A percentile compares a stretch with the other conserved stretches of the same genome.
phyloP scores from a whole-genome alignment of 1,140 invertebrate species.

The Drosophila guanche region DNA sequence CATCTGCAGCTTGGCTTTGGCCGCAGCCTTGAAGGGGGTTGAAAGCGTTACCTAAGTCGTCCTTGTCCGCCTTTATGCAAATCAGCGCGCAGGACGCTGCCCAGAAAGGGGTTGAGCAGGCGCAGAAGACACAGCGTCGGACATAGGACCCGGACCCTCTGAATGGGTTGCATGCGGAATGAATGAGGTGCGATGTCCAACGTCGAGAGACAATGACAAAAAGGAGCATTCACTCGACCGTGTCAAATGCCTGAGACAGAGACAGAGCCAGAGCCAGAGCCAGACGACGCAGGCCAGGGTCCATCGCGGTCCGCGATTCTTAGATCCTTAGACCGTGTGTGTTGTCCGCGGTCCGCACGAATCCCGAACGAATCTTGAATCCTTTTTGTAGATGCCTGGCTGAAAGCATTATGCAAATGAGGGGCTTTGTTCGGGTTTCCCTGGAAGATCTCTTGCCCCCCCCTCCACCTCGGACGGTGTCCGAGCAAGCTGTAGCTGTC shows the following conservation, averaged over 20 bases:
- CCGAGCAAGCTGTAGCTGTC: constrained; percentile 45
- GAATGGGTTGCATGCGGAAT: constrained; percentile 35
- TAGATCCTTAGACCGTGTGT: too few relatives aligned
- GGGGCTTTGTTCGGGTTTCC: constrained; percentile 47
- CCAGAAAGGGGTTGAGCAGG: constrained; percentile 57
- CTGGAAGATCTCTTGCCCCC: constrained; percentile 9
- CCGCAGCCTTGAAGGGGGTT: constrained; percentile 35
- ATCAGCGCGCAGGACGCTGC: constrained; percentile 53
- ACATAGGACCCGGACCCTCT: constrained; percentile 39
- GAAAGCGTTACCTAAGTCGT: constrained; percentile 51
- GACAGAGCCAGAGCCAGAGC: constrained; percentile 31
- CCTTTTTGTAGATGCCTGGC: constrained; percentile 54
- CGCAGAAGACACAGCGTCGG: constrained; percentile 21
- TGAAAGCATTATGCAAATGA: constrained; percentile 80
- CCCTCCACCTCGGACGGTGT: constrained; percentile 45
- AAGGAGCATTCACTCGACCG: constrained; percentile 66
- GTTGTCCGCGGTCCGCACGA: constrained; percentile 42
- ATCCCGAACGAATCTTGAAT: constrained; percentile 54
- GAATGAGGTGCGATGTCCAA: constrained; percentile 77
- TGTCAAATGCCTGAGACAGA: constrained; percentile 57
- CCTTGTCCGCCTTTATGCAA: constrained; percentile 63
- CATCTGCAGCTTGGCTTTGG: constrained; percentile 17
- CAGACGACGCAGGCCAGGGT: constrained; percentile 4
- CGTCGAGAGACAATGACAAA: constrained; percentile 78
- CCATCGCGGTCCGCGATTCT: constrained; percentile 11